Conservation (phyloP, 2,113 vertebrate species). For the Pitta sordida region DNA sequence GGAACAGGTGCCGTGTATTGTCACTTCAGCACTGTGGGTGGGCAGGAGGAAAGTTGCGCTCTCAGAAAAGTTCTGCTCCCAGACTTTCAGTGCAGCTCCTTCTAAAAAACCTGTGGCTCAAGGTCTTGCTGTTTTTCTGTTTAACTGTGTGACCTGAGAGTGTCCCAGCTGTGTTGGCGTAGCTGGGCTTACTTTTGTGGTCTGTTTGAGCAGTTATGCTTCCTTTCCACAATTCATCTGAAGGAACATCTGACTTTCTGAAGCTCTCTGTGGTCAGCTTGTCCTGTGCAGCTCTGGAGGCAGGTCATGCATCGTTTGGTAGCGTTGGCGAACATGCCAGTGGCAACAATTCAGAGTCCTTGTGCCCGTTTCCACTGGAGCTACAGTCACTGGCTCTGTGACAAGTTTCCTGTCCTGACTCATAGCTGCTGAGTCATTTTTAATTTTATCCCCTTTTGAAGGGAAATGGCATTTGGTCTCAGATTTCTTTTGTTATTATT, state of each 20-base stretch:
- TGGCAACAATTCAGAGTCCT: not conserved
- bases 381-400: not conserved
- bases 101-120: not conserved
- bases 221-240: not conserved
- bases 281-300: not conserved
- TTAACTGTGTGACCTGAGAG: not conserved
- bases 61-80: not conserved
- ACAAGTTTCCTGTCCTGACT: constrained; percentile 50
- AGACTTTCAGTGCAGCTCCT: not conserved
- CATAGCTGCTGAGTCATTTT: constrained; percentile 49
- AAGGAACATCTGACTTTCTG: constrained; percentile 26
- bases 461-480: constrained; percentile 14
- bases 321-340: fast-evolving
- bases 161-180: not conserved
- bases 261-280: not conserved
- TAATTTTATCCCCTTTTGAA: constrained; percentile 16
- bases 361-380: not conserved
- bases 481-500: constrained; percentile 43
- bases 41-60: not conserved
- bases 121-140: not conserved
- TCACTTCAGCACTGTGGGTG: not conserved
- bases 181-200: not conserved
- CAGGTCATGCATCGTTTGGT: not conserved
- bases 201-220: not conserved
- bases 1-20: not conserved